Evolutionary conservation across 2,888 invertebrate species (phyloP), one percentile per base, ranked within the genome.

Genomic region (Brachylomia viminalis): DNA sequence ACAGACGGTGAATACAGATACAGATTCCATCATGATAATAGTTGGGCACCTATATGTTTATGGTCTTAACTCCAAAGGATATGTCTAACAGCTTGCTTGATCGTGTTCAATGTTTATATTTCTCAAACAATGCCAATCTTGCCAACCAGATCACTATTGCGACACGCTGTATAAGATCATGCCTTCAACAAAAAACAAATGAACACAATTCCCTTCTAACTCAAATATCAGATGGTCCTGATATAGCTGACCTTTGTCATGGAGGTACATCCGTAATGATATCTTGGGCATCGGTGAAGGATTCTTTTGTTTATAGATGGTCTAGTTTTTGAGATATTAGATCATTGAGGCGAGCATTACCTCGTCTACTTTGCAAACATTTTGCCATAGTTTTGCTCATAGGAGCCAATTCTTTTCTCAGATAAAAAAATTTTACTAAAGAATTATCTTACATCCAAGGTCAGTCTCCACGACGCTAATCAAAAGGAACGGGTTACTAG

Each of bases 211-310:
- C 88, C 82, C 84, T 84, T 87, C 86, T 83, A 87, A 86, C 75
- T 77, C 77, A 86, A 86, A 87, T 86, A 86, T 84, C 86, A 83
- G 85, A 86, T 87, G 84, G 52, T 82, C 75, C 72, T 82, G 73
- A 83, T 85, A 75, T 17, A 27, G 7, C 54, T 78, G 77, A 83
- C 85, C 83, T 83, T 83, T 85, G 69, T 56, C 59, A 59, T 33
- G 11, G 30, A 45, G 45, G 70, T 27, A 86, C 77, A 83, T 86
- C 88, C 86, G 88, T 79, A 75, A 86, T 76, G 71, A 58, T 86
- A 80, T 79, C 79, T 77, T 42, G 64, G 47, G 23, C 59, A 76
- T 79, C 59, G 1, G 38, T 64, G 67, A 83, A 72, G 58, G 68
- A 79, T 84, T 75, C 80, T 74, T 76, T 76, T 86, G 84, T 84